phyloP scores from a whole-genome alignment of 53 echinoderm and acorn worm species.

The Paracentrotus lividus region DNA sequence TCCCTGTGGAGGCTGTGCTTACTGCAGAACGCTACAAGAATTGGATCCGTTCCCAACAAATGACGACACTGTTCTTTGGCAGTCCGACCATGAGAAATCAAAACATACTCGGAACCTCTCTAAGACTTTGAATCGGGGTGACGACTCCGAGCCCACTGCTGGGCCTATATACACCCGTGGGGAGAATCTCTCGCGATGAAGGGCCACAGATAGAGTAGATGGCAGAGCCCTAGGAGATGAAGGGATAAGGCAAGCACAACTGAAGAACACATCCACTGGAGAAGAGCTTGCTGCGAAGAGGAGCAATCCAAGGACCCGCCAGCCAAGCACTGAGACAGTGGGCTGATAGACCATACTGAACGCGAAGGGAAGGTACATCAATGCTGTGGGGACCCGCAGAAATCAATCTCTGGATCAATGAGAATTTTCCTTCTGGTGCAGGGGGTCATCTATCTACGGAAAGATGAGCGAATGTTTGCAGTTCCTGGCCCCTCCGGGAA shows the following conservation, averaged over 20 bases:
- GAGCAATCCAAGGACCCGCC: background rate
- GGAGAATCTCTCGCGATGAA: background rate
- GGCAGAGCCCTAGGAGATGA: too few species aligned
- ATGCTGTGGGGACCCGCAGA: background rate
- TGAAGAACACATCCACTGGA: background rate
- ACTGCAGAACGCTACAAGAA: constrained; percentile 57
- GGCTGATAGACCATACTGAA: background rate
- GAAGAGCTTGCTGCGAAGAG: background rate
- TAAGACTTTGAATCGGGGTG: too few species aligned
- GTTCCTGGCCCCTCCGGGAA: background rate
- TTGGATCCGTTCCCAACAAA: constrained; percentile 29
- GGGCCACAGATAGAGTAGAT: background rate
- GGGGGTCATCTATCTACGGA: background rate
- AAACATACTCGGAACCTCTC: too few species aligned
- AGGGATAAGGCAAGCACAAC: background rate
- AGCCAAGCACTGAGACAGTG: background rate
- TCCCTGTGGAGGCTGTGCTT: constrained; percentile 58
- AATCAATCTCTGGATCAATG: background rate
- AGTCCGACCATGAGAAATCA: too few species aligned
- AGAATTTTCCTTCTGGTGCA: background rate
- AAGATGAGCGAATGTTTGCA: background rate
- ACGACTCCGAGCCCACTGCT: too few species aligned
- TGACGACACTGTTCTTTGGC: constrained; percentile 58
- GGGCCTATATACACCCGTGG: background rate
- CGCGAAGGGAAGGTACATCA: background rate